A percentile compares a stretch with the other conserved stretches of the same genome.
These are phyloP conservation scores for Buphagus erythrorhynchus DNA, from an alignment of 2,797 vertebrate species.

Conservation along the genomic window DNA sequence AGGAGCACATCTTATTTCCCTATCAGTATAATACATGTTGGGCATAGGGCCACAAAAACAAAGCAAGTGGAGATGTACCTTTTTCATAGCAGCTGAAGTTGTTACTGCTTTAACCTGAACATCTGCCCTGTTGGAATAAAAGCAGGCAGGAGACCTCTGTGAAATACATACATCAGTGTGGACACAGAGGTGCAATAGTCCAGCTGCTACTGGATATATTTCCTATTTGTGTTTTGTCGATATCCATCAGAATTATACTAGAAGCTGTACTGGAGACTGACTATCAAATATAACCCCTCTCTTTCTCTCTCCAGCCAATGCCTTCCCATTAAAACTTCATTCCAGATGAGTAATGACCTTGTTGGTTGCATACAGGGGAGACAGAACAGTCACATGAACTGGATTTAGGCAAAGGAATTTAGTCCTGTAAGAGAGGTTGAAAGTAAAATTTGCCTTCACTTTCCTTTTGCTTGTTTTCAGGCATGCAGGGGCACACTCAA, in stretches of 20 bases:
- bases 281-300: not conserved
- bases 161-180: not conserved
- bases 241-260: not conserved
- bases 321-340: not conserved
- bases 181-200: not conserved
- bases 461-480: not conserved
- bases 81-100: not conserved
- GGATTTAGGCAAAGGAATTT: conserved; percentile 26
- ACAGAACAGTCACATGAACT: not conserved
- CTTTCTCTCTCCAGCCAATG: not conserved
- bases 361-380: not conserved
- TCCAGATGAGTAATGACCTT: not conserved
- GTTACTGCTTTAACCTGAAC: not conserved
- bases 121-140: not conserved
- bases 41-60: not conserved
- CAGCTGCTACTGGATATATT: not conserved
- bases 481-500: not conserved
- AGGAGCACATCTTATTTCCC: not conserved
- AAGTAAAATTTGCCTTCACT: not conserved
- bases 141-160: not conserved
- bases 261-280: not conserved
- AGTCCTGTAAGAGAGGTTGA: not conserved
- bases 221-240: not conserved
- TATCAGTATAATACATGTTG: not conserved
- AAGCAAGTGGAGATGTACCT: not conserved